Base-by-base conservation (phyloP, 2,797 vertebrate species). In the Peromyscus aztecus region DNA sequence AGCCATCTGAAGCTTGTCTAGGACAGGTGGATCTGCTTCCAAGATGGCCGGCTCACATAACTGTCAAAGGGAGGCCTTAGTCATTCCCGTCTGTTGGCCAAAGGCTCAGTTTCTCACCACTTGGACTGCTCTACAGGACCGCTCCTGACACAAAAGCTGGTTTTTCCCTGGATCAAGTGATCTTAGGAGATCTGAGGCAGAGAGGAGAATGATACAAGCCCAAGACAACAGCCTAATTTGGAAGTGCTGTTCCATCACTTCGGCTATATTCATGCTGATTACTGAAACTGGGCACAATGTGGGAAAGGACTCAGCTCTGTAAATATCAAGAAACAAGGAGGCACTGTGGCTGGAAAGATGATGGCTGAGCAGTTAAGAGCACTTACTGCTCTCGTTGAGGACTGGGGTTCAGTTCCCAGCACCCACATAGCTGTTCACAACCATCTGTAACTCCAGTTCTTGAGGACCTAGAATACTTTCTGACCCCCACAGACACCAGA, bases 221-320 rank as follows among this genome's bases (percentile, higher is more conserved):
- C 46, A 73, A 90, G 71, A 67, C 24, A 85, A 46, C 87, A 57
- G 89, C 59, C 24, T 76, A 78, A 94, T 80, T 90, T 59, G 27
- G 34, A 94, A 87, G n/a, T 49, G 85, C 40, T 14, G 29, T 40
- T 17, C 61, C 40, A 49, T 80, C 29, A 69, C 59, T 87, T 92
- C 14, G n/a, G 55, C n/a, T 52, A 76, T 37, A 55, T 43, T 95
- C 11, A 49, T 6, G 6, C 7, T 67, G 69, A n/a, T 90, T 75
- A 94, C 34, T 63, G 10, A 73, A 63, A 49, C 81, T 78, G 57
- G 2, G 46, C 12, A 29, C 59, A 90, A 27, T 14, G 23, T 37
- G 34, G 71, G 77, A 69, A 24, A n/a, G 29, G 29, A 73, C 24
- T 43, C 37, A 55, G 34, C 40, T 37, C 27, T 61, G 23, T n/a